Conservation (phyloP, 2,797 vertebrate species). For the Artibeus jamaicensis region DNA sequence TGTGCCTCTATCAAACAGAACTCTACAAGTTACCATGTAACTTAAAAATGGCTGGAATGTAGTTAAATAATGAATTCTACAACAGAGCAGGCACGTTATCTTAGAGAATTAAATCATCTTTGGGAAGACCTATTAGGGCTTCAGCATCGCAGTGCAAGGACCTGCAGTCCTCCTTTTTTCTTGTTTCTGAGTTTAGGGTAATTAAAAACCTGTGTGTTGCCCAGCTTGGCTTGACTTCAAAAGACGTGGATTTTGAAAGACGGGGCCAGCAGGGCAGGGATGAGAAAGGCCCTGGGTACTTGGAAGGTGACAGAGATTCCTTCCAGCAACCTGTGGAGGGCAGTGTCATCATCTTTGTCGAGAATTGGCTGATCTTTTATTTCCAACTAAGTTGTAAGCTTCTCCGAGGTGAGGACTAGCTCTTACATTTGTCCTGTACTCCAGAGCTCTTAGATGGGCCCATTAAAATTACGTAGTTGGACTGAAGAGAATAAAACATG, state of each 20-base stretch:
- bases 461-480: not conserved
- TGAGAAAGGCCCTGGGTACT: not conserved
- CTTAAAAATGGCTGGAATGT: not conserved
- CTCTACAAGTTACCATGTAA: not conserved
- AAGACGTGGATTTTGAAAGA: conserved; percentile 2
- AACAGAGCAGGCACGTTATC: not conserved
- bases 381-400: not conserved
- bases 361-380: not conserved
- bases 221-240: not conserved
- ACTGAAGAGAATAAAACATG: not conserved
- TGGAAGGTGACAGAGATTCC: not conserved
- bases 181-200: not conserved
- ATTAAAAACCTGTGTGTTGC: not conserved
- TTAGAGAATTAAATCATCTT: not conserved
- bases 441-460: not conserved
- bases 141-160: not conserved
- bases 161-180: not conserved
- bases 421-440: not conserved
- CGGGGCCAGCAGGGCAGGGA: not conserved
- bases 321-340: not conserved
- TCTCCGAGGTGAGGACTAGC: not conserved
- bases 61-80: not conserved
- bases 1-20: not conserved
- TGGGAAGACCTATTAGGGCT: not conserved
- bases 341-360: not conserved